Base-by-base conservation (phyloP, 1,140 invertebrate genomes). In the Trypoxylus dichotomus region DNA sequence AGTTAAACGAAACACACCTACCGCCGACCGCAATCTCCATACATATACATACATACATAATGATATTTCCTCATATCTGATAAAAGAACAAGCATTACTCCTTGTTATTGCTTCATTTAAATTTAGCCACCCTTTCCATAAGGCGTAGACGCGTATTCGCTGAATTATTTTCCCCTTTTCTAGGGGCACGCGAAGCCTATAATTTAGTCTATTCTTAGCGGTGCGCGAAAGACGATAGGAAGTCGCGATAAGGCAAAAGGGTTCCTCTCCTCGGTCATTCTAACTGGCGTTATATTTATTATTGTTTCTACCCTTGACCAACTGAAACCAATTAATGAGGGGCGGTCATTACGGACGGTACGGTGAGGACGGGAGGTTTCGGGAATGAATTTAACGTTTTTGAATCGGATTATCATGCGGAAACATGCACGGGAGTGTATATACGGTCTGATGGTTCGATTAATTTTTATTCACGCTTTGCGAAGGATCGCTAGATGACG, bases 221-320 rank as follows among this genome's bases (percentile, higher is more conserved):
- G 19, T 25, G 60, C 21, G 60, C 27, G 19, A 68, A 29, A 68
- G 27, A 68, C 60, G 60, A 68, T 68, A 21, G 60, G 60, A 68
- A 68, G 15, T 8, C 11, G 19, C 25, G 60, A 68, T 68, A 68
- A 68, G 47, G 47, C n/a, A 58, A 21, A 58, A 37, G 32, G 32
- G 32, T 37, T 37, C 47, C 15, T 19, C 60, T 68, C 60, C 24
- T 27, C 32, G 24, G 24, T 68, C 24, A 68, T 68, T 68, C 24
- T 24, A 68, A 68, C 24, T 68, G 24, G 60, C 13, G 27, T 24
- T 25, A 68, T 68, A 68, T 68, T 68, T 68, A 68, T 68, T 68
- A 68, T 68, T 68, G 60, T 68, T 68, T 68, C 60, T 68, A 68
- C 60, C 60, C 60, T 68, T 68, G 60, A 68, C 60, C 60, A 68